phyloP scores from a whole-genome alignment of 2,113 vertebrate genomes.

The Morphnarchus princeps region DNA sequence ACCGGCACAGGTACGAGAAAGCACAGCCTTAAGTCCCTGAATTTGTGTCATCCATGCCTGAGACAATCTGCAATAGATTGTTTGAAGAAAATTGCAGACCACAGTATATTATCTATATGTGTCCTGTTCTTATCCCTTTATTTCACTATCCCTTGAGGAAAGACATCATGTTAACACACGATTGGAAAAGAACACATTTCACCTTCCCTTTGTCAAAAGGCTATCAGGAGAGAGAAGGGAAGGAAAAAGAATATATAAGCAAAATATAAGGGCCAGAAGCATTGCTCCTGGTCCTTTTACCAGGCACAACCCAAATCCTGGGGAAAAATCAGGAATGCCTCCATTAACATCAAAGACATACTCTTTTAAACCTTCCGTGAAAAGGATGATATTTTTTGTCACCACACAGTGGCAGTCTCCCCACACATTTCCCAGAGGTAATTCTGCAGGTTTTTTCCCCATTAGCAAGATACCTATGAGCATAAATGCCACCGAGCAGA shows the following conservation, averaged over 20 bases:
- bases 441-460: background rate
- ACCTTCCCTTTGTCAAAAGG: background rate
- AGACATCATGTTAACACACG: fast-evolving
- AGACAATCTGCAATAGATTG: background rate
- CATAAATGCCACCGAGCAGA: background rate
- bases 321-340: background rate
- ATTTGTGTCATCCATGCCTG: background rate
- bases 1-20: background rate
- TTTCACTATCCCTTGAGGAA: background rate
- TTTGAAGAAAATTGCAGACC: background rate
- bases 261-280: background rate
- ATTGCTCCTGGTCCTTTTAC: background rate
- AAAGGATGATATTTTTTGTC: background rate
- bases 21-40: background rate
- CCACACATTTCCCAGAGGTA: conserved; percentile 3
- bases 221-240: background rate
- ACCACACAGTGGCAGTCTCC: conserved; percentile 54
- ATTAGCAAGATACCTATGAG: background rate
- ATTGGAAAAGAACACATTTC: background rate
- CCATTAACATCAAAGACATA: background rate
- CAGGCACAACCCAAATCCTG: background rate
- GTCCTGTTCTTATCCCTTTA: background rate
- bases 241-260: background rate
- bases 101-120: fast-evolving
- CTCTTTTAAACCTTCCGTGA: background rate